Evolutionary conservation across 2,113 vertebrate species (phyloP).

Genomic region (Lampris incognitus): DNA sequence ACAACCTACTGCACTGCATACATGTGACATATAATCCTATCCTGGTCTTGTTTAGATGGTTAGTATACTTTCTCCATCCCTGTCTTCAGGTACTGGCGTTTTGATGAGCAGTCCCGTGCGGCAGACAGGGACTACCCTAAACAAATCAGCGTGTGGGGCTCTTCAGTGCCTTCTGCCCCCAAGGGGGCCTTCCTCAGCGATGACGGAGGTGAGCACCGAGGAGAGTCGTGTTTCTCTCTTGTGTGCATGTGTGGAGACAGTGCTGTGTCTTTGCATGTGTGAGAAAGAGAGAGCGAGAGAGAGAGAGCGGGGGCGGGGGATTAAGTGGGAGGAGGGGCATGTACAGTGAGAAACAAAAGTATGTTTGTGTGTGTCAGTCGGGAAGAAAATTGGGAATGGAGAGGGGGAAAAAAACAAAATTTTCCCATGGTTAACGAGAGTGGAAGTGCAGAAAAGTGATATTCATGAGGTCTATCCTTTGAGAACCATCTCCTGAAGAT

Average conservation of each 20-base stretch:
- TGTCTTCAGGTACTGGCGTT: constrained; percentile 94
- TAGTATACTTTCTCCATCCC: constrained; percentile 1
- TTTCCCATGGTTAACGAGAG: constrained; percentile 21
- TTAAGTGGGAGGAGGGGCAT: constrained; percentile 3
- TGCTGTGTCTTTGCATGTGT: not conserved
- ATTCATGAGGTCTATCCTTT: constrained; percentile 16
- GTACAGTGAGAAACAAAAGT: not conserved
- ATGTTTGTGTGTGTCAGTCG: constrained; percentile 3
- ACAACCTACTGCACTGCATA: not conserved
- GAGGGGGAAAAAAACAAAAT: constrained; percentile 35
- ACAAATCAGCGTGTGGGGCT: constrained; percentile 91
- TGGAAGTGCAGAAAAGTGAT: constrained; percentile 22
- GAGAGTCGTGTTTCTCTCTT: not conserved
- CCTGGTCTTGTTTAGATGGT: constrained; percentile 19
- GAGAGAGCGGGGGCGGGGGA: constrained; percentile 2
- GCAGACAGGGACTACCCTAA: constrained; percentile 94
- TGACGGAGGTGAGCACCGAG: constrained; percentile 87
- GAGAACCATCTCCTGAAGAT: too few species aligned
- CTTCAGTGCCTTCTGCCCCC: constrained; percentile 90
- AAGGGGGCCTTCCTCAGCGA: constrained; percentile 94
- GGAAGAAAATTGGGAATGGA: constrained; percentile 27
- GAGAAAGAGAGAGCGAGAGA: not conserved
- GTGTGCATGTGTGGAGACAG: not conserved
- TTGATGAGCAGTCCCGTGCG: constrained; percentile 88
- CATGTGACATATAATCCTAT: not conserved